Conservation (phyloP, 2,888 invertebrate genomes). For the Lasioglossum villosulum region DNA sequence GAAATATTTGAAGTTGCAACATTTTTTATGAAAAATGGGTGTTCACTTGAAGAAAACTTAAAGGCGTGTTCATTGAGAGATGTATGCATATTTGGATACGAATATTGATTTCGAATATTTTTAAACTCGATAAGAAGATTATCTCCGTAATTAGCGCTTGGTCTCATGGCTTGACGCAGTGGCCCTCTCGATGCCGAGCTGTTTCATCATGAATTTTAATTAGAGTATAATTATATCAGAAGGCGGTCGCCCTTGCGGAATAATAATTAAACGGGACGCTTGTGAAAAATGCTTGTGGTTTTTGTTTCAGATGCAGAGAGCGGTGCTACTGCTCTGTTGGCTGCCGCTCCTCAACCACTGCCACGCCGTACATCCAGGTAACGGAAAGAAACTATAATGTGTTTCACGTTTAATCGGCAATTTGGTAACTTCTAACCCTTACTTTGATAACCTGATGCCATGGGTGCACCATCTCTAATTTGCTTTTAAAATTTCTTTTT, state of each 20-base stretch:
- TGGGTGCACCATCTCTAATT: background rate
- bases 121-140: background rate
- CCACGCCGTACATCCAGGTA: constrained; percentile 84
- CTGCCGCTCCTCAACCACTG: constrained; percentile 84
- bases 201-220: constrained; percentile 37
- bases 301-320: constrained; percentile 82
- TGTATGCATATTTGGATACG: background rate
- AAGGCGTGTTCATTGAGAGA: background rate
- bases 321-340: constrained; percentile 83
- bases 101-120: constrained; percentile 6
- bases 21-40: background rate
- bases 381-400: constrained; percentile 35
- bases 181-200: constrained; percentile 2
- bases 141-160: constrained; percentile 39
- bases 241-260: constrained; percentile 12
- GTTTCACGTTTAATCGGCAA: background rate
- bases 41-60: background rate
- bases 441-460: background rate
- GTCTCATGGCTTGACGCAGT: constrained; percentile 29
- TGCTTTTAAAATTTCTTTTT: background rate
- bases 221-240: constrained; percentile 43
- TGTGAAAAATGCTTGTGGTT: constrained; percentile 45
- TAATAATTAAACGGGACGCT: constrained; percentile 25
- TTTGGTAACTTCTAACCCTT: background rate
- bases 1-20: background rate